phyloP scores from a whole-genome alignment of 2,797 vertebrate genomes.

The Esox masquinongy region DNA sequence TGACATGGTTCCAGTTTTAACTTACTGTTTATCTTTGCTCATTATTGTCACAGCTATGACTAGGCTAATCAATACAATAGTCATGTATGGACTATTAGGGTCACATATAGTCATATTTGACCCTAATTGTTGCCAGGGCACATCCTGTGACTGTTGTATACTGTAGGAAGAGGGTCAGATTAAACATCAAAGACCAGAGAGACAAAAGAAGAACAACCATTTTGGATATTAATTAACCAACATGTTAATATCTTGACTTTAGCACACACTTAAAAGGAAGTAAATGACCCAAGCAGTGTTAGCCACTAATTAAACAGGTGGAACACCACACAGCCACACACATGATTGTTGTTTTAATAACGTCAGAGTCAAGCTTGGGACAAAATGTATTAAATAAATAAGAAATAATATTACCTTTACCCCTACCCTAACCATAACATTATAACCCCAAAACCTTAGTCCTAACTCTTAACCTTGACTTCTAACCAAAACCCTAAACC shows the following conservation, averaged over 20 bases:
- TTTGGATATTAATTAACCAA: constrained; percentile 9
- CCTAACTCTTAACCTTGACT: background rate
- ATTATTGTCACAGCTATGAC: constrained; percentile 59
- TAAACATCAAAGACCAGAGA: constrained; percentile 15
- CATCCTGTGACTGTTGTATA: constrained; percentile 39
- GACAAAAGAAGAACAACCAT: constrained; percentile 52
- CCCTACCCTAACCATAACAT: too few relatives aligned
- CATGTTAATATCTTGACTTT: constrained; percentile 69
- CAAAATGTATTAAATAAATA: too few relatives aligned
- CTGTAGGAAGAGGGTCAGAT: constrained; percentile 47
- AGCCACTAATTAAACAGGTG: constrained; percentile 50
- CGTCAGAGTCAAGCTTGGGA: too few relatives aligned
- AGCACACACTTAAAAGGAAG: constrained; percentile 70
- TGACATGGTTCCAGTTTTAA: constrained; percentile 49
- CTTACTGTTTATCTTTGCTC: constrained; percentile 63
- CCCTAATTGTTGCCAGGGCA: constrained; percentile 65
- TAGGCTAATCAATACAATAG: constrained; percentile 40
- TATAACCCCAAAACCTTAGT: too few relatives aligned
- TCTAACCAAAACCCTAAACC: too few relatives aligned
- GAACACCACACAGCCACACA: constrained; percentile 12
- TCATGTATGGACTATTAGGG: constrained; percentile 48
- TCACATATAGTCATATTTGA: too few relatives aligned
- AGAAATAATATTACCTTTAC: too few relatives aligned
- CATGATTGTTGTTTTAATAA: background rate
- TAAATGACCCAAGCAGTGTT: constrained; percentile 52